Evolutionary conservation across 2,113 vertebrate genomes (phyloP), one percentile per base, ranked within the genome.

Genomic region (Danionella cerebrum): DNA sequence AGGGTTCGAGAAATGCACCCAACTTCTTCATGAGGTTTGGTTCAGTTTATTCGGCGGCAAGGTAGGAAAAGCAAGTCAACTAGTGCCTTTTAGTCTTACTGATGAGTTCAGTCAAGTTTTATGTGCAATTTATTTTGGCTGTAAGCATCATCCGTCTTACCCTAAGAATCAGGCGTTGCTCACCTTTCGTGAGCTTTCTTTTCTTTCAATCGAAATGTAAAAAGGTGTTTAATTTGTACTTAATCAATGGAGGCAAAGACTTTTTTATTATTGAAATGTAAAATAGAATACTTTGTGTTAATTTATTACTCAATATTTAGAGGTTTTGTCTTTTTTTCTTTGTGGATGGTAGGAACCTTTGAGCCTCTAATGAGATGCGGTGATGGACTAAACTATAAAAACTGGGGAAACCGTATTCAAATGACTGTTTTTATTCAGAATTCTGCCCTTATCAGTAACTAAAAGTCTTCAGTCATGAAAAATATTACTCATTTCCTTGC

Each of bases 71-170:
- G 39, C 13, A 51, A 66, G 48, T 70, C 57, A 45, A 70, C 54
- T 73, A 76, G 74, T 76, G 74, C 74, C 74, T 76, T 76, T 66
- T 70, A 69, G 64, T 64, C 66, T 59, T 38, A 24, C 31, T 18
- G 64, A 67, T 54, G 16, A 41, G 25, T 44, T 42, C 35, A 48
- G 42, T 48, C 10, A 18, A 13, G 2, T 21, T 44, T 31, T 42
- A 59, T 42, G 41, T 27, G 38, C 9, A 29, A 42, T 45, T 31
- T 45, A 10, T 31, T 60, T 60, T 45, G 2, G 10, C 39, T 18
- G 25, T 45, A 16, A 27, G 25, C 16, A 19, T 60, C 27, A 29
- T 3, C 6, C 36, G 12, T 51, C 21, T 22, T 38, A 51, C 11
- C 5, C 41, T 5, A 27, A 1, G 5, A 7, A 19, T 19, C 33